These are phyloP conservation scores for Ophion obscuratus DNA, from an alignment of 2,888 invertebrate species.

Conservation along the genomic window DNA sequence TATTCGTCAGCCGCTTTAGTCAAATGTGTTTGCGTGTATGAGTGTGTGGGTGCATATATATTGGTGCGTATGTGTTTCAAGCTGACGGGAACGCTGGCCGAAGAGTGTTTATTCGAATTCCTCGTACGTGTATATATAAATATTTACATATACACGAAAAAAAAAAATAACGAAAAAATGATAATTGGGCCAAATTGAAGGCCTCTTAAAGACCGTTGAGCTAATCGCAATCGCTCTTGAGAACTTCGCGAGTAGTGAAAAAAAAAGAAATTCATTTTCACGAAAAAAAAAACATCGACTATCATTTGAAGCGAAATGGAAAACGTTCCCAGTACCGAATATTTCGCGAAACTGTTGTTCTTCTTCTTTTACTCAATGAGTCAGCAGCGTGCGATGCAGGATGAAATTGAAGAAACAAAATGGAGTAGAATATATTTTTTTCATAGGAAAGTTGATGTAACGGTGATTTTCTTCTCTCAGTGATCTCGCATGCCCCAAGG, in stretches of 20 bases:
- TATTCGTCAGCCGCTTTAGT: slow-evolving; percentile 62
- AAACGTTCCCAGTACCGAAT: background rate
- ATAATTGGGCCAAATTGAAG: slow-evolving; percentile 48
- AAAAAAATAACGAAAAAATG: slow-evolving; percentile 29
- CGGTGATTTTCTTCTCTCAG: slow-evolving; percentile 3
- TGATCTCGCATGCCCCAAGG: background rate
- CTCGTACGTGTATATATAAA: slow-evolving; percentile 21
- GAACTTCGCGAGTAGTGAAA: slow-evolving; percentile 30
- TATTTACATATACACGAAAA: slow-evolving; percentile 52
- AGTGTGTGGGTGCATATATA: slow-evolving; percentile 14
- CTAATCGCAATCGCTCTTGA: slow-evolving; percentile 54
- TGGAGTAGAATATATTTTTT: background rate
- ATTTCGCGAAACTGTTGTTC: background rate
- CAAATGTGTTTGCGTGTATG: slow-evolving; percentile 43
- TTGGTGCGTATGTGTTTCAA: slow-evolving; percentile 26
- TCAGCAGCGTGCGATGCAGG: background rate
- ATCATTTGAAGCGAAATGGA: slow-evolving; percentile 2
- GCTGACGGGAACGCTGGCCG: slow-evolving; percentile 46
- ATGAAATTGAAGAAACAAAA: background rate
- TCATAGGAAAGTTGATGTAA: background rate
- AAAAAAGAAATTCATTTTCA: slow-evolving; percentile 5
- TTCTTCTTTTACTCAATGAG: slow-evolving; percentile 4
- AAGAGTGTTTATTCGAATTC: slow-evolving; percentile 56
- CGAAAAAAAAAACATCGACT: background rate
- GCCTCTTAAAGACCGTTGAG: slow-evolving; percentile 44